phyloP scores from a whole-genome alignment of 2,888 invertebrate species.

The Vanessa cardui region DNA sequence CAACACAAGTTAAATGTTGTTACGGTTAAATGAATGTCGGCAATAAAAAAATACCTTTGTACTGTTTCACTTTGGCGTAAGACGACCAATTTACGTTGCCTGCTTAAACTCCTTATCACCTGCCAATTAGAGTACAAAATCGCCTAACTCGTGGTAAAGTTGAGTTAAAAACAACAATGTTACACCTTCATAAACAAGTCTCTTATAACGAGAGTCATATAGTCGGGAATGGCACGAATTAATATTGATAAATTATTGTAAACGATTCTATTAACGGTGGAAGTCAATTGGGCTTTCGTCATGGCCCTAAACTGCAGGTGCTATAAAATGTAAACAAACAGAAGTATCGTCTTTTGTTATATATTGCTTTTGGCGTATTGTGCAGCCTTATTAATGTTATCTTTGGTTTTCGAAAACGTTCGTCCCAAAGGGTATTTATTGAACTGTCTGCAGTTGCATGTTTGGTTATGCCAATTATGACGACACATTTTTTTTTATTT shows the following conservation, averaged over 20 bases:
- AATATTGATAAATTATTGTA: conserved; percentile 1
- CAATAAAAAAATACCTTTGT: conserved; percentile 19
- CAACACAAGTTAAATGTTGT: conserved; percentile 12
- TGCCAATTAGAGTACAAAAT: neutral
- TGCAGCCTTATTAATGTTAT: neutral
- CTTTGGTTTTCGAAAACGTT: neutral
- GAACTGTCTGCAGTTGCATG: no score
- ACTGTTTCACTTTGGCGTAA: neutral
- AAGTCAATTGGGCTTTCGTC: conserved; percentile 29
- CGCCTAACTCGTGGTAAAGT: neutral
- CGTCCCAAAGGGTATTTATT: neutral
- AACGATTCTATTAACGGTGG: conserved; percentile 27
- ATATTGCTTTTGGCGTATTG: neutral
- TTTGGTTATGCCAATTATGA: no score
- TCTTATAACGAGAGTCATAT: neutral
- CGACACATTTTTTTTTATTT: no score
- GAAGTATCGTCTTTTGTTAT: conserved; percentile 17
- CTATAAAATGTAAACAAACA: conserved; percentile 28
- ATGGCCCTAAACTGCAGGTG: conserved; percentile 34
- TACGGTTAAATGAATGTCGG: conserved; percentile 17
- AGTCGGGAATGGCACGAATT: neutral
- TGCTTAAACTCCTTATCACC: neutral
- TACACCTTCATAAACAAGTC: neutral
- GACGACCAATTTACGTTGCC: neutral
- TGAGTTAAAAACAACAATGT: neutral